phyloP scores from a whole-genome alignment of 2,797 vertebrate species.

The Gymnothorax javanicus region DNA sequence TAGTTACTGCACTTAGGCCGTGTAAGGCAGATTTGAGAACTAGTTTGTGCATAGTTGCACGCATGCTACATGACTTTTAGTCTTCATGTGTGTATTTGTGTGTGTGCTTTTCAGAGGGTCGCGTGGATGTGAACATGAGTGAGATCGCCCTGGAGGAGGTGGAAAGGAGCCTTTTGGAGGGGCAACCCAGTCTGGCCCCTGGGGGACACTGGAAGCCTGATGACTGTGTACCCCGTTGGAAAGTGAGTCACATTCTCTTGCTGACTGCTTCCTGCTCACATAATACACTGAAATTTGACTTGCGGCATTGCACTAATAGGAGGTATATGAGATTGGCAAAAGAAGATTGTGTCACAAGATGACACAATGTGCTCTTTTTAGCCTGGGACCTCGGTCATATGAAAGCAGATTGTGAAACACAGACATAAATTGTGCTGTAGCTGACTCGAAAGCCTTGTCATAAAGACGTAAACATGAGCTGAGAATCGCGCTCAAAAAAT shows the following conservation, averaged over 20 bases:
- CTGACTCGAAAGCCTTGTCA: background rate
- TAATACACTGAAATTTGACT: background rate
- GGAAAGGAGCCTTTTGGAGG: constrained; percentile 74
- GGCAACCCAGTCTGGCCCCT: constrained; percentile 70
- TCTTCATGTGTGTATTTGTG: background rate
- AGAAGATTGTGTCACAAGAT: background rate
- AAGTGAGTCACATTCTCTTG: constrained; percentile 66
- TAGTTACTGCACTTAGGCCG: no score
- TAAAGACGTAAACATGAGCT: background rate
- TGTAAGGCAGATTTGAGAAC: no score
- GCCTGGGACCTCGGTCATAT: background rate
- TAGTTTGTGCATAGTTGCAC: no score
- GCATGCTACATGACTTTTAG: background rate
- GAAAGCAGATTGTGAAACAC: background rate
- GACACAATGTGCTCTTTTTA: background rate
- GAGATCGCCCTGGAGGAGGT: constrained; percentile 87
- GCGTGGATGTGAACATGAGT: constrained; percentile 89
- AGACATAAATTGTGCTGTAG: background rate
- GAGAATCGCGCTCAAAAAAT: background rate
- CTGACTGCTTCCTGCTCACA: background rate
- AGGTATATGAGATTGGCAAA: background rate
- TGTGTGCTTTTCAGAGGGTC: constrained; percentile 76
- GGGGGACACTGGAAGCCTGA: constrained; percentile 92
- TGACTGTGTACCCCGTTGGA: constrained; percentile 93
- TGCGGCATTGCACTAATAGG: background rate